Percentiles rank a stretch among this genome's conserved stretches.
phyloP scores from a whole-genome alignment of 1,140 invertebrate species.

The Acromyrmex charruanus region DNA sequence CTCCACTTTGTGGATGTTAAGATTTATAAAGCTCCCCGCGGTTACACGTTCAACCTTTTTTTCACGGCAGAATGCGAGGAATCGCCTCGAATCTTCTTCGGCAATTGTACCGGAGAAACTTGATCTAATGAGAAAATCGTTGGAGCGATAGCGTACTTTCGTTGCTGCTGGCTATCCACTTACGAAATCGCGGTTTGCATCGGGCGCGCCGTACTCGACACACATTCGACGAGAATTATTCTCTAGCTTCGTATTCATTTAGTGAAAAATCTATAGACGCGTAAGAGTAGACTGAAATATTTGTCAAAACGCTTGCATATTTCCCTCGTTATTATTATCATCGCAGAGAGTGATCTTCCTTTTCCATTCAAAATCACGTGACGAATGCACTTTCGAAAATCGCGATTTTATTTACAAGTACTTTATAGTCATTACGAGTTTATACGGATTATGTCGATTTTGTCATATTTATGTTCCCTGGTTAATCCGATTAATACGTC shows the following conservation, averaged over 20 bases:
- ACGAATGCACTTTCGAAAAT: not conserved
- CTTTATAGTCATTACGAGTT: slow-evolving; percentile 5
- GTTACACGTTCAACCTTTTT: slow-evolving; percentile 18
- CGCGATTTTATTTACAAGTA: not conserved
- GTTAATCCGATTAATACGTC: slow-evolving; percentile 12
- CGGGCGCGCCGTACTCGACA: not conserved
- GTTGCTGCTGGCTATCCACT: not conserved
- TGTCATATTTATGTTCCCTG: not conserved
- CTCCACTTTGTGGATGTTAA: slow-evolving; percentile 64
- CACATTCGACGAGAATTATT: not conserved
- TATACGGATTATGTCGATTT: not conserved
- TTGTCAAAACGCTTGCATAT: not conserved
- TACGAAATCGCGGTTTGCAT: not conserved
- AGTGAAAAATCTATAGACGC: not conserved
- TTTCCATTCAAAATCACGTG: too few species aligned
- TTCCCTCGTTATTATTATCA: not conserved
- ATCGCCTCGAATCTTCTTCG: slow-evolving; percentile 34
- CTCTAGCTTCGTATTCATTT: not conserved
- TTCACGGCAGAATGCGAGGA: slow-evolving; percentile 1
- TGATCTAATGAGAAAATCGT: slow-evolving; percentile 47
- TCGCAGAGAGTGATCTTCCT: not conserved
- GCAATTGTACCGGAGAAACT: not conserved
- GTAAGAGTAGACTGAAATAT: not conserved
- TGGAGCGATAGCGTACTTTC: not conserved
- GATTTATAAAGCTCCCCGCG: slow-evolving; percentile 70